phyloP scores from a whole-genome alignment of 2,888 invertebrate species.

The Nebria salina region DNA sequence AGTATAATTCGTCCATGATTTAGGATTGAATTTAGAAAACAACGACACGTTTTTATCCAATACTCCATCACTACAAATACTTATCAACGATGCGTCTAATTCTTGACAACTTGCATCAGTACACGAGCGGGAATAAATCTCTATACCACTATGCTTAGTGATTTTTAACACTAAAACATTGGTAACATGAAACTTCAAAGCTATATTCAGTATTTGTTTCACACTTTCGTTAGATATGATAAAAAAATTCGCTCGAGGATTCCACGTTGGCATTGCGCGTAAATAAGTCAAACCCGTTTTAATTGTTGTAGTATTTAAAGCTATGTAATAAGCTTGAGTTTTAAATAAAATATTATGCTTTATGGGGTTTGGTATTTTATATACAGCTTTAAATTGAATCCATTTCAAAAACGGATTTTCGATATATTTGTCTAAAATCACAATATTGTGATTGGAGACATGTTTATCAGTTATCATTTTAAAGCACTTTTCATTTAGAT shows the following conservation, averaged over 20 bases:
- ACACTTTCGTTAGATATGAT: conserved; percentile 21
- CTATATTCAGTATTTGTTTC: conserved; percentile 21
- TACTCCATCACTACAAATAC: background rate
- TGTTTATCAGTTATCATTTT: background rate
- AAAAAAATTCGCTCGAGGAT: conserved; percentile 24
- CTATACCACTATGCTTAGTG: background rate
- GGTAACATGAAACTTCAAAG: conserved; percentile 13
- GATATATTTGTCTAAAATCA: background rate
- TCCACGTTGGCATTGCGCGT: conserved; percentile 18
- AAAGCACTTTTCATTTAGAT: background rate
- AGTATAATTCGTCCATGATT: conserved; percentile 20
- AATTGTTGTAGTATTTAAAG: conserved; percentile 16
- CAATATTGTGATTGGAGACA: background rate
- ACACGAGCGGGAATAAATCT: background rate
- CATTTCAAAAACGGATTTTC: conserved; percentile 6
- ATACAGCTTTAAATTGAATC: background rate
- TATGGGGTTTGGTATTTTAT: background rate
- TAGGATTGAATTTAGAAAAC: background rate
- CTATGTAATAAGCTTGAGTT: conserved; percentile 15
- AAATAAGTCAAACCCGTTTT: conserved; percentile 10
- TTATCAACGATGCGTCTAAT: background rate
- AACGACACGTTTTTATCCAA: background rate
- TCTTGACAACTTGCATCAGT: conserved; percentile 2
- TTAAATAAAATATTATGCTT: background rate
- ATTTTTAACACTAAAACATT: conserved; percentile 19